These are phyloP conservation scores for Carcinoscorpius rotundicauda DNA, from an alignment of 1,140 invertebrate genomes.

Conservation along the genomic window DNA sequence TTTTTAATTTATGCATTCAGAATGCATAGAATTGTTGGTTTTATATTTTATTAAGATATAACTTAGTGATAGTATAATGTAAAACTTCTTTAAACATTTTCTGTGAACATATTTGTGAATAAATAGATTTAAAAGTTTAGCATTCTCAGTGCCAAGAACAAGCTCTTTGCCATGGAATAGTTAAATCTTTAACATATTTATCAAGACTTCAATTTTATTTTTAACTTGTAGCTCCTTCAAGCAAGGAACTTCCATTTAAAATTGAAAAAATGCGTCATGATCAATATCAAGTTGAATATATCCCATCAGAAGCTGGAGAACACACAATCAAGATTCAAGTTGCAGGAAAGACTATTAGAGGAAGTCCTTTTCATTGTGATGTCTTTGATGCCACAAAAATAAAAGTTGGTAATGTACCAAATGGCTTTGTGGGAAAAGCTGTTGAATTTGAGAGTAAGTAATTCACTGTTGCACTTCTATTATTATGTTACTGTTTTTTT, in stretches of 20 bases:
- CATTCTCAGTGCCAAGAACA: too few relatives aligned
- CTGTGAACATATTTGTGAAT: too few relatives aligned
- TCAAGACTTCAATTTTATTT: too few relatives aligned
- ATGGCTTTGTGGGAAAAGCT: conserved; percentile 71
- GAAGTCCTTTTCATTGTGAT: conserved; percentile 52
- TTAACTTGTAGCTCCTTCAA: conserved; percentile 31
- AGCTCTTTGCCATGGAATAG: too few relatives aligned
- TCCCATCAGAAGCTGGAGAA: conserved; percentile 53
- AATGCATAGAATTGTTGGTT: too few relatives aligned
- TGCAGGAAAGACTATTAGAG: conserved; percentile 45
- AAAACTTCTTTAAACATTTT: too few relatives aligned
- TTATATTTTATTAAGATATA: too few relatives aligned
- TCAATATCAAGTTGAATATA: conserved; percentile 38
- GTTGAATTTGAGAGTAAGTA: conserved; percentile 90
- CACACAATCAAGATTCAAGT: conserved; percentile 50
- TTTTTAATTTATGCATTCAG: too few relatives aligned
- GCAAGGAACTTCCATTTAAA: conserved; percentile 28
- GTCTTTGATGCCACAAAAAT: conserved; percentile 64
- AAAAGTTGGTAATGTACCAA: conserved; percentile 67
- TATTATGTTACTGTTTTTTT: too few relatives aligned
- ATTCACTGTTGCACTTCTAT: neutral
- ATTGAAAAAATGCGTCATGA: conserved; percentile 19
- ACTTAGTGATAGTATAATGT: too few relatives aligned
- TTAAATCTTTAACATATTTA: too few relatives aligned
- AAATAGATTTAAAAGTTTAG: too few relatives aligned